Evolutionary conservation across 37 sponge, comb jelly and placozoan genomes (phyloP), one percentile per base, ranked within the genome.

Genomic region (Chondrilla cf. caribensis): DNA sequence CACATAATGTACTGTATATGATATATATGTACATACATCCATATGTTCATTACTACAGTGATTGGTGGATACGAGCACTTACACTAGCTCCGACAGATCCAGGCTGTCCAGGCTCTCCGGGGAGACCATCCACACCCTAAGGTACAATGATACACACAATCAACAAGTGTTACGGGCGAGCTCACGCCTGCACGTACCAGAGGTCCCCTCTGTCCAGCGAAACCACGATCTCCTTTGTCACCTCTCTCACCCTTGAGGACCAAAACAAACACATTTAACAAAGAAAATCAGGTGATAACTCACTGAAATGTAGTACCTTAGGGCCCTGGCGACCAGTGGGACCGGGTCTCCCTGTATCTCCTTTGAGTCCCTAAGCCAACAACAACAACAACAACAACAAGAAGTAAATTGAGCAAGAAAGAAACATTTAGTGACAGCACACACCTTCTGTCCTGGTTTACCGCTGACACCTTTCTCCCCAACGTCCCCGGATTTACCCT

Each of bases 51-150:
- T 2, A 18, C 35, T n/a, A n/a, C n/a, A n/a, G n/a, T n/a, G n/a
- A n/a, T n/a, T n/a, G 15, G 68, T 11, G 8, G 9, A 47, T 14
- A 11, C 9, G 9, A 36, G 1, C 6, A 40, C 58, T 54, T 28
- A 55, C 59, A 18, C 21, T 75, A 84, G 91, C 62, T 82, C 90
- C 90, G 47, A 33, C 73, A 19, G 60, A 7, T 79, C 90, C 90
- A 18, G 73, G 60, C 11, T 79, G 79, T 65, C 90, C 90, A 38
- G 90, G 90, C 26, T 90, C 78, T 3, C 90, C 90, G 36, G 77
- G 66, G 31, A 84, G 86, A 8, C 90, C 90, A 83, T 83, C 67
- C 26, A 79, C 55, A 68, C 83, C 83, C 83, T 82, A 5, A 0
- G n/a, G 9, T n/a, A 62, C 64, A 62, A 15, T 19, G 18, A n/a